phyloP scores from a whole-genome alignment of 92 coral and sea anemone genomes.

The Parazoanthus atlanticus region DNA sequence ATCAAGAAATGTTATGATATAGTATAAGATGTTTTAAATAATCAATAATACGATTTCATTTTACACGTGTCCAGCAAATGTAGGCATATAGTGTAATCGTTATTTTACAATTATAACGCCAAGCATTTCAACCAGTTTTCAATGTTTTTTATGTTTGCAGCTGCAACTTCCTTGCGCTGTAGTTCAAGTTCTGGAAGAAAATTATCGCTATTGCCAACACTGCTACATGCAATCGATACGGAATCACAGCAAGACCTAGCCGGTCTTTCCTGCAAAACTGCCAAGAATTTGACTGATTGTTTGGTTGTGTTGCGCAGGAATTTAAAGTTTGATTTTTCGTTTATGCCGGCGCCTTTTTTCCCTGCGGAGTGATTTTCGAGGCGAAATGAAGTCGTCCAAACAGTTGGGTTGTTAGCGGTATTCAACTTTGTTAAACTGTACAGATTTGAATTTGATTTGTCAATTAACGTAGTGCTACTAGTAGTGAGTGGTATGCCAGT shows the following conservation, averaged over 20 bases:
- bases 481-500: neutral
- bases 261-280: neutral
- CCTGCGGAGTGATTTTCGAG: neutral
- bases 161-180: neutral
- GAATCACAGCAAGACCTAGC: neutral
- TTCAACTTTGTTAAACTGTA: neutral
- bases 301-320: neutral
- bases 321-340: neutral
- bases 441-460: neutral
- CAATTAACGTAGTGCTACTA: neutral
- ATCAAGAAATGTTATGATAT: too few relatives aligned
- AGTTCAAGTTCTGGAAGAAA: neutral
- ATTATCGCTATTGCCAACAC: neutral
- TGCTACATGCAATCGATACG: neutral
- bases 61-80: too few relatives aligned
- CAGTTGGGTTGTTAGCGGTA: neutral
- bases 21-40: too few relatives aligned
- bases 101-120: neutral
- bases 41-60: too few relatives aligned
- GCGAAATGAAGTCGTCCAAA: neutral
- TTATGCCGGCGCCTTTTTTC: neutral
- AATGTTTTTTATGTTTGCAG: neutral
- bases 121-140: neutral
- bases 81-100: too few relatives aligned
- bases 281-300: neutral